These are phyloP conservation scores for Tetragnatha versicolor DNA, from an alignment of 1,140 invertebrate species.

Conservation along the genomic window DNA sequence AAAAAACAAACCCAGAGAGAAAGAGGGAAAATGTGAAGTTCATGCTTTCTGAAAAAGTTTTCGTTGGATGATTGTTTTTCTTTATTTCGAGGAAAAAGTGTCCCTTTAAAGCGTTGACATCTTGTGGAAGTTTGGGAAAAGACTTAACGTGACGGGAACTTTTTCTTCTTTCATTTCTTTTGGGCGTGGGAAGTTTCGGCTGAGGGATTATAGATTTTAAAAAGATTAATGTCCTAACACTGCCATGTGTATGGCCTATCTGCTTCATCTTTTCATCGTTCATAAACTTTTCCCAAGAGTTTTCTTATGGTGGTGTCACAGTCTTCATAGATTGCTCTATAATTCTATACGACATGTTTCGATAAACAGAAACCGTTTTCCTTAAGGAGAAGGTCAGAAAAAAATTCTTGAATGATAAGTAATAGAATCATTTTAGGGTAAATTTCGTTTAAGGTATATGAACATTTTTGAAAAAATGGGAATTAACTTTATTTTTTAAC, in stretches of 20 bases:
- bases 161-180: not conserved
- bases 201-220: not conserved
- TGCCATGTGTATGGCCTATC: not conserved
- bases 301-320: too few species aligned
- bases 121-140: constrained; percentile 20
- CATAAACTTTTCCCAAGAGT: too few species aligned
- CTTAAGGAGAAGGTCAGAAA: too few species aligned
- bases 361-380: too few species aligned
- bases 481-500: too few species aligned
- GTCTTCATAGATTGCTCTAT: too few species aligned
- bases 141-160: not conserved
- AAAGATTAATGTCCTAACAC: constrained; percentile 19
- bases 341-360: too few species aligned
- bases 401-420: too few species aligned
- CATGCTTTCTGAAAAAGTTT: constrained; percentile 10
- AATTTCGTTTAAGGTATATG: too few species aligned
- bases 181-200: not conserved
- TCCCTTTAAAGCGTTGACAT: constrained; percentile 14
- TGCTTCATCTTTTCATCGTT: not conserved
- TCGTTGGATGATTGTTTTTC: constrained; percentile 17
- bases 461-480: too few species aligned
- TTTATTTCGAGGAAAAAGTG: constrained; percentile 3
- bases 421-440: too few species aligned
- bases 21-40: constrained; percentile 1
- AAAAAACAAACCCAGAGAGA: not conserved